Evolutionary conservation across 2,888 invertebrate species (phyloP), one percentile per base, ranked within the genome.

Genomic region (Ennomos fuscantarius): DNA sequence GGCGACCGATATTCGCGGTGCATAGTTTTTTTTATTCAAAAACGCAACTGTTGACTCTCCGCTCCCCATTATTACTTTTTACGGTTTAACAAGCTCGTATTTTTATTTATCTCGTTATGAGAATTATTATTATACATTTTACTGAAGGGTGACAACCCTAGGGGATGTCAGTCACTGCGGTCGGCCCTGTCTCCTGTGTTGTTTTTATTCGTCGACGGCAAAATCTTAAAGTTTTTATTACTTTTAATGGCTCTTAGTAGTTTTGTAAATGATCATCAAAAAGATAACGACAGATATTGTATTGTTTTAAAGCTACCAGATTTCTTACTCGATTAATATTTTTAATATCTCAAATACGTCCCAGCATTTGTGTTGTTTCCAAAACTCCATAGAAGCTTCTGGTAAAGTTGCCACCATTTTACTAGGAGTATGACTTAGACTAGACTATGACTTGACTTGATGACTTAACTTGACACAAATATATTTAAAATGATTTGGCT

Each of bases 41-140:
- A 42, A 73, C 76, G 79, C 80, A 78, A 80, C 84, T 92, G 92
- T 92, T 91, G 92, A 91, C 90, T 91, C 84, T 84, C 74, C 69
- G 72, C 80, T 77, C 86, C 88, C 89, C 76, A 88, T 87, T 90
- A 90, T 89, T 88, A 87, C 89, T 87, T 89, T 91, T 92, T 89
- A 91, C 91, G 90, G 87, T 89, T 90, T 91, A 91, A 91, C 91
- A 89, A 89, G 86, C 89, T 87, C 86, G 88, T 87, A 87, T 87
- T 89, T 85, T 89, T 86, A 87, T 84, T 90, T 91, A 90, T 90
- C 90, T 87, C 82, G 81, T 89, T 86, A 82, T 81, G 80, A 84
- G 87, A 86, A 88, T 87, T 87, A 88, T 87, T 86, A 87, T 87
- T 85, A 79, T 81, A 77, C 74, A 75, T 81, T 81, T 85, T 83